Evolutionary conservation across 2,888 invertebrate species (phyloP), one percentile per base, ranked within the genome.

Genomic region (Willowsia nigromaculata): DNA sequence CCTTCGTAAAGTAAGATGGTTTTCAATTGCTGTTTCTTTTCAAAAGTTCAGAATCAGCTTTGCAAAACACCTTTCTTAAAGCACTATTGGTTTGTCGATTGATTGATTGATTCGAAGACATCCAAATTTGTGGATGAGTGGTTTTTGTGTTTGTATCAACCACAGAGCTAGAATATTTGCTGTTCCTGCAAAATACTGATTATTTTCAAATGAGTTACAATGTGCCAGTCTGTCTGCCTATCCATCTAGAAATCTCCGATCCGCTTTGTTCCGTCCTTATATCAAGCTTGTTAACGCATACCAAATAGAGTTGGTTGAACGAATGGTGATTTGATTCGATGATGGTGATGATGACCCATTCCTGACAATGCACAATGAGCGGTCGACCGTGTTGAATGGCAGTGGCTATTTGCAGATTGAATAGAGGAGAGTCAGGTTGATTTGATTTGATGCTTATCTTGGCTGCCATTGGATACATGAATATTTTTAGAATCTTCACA

Each of bases 231-330:
- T 33, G 22, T 68, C 37, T 33, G 65, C 33, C 33, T 33, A 68
- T 68, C 37, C 71, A 43, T 71, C 22, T 43, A 7, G 11, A 43
- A 22, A 71, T 71, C 40, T 71, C 43, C 56, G 56, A 9, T 71
- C 33, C 71, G 78, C 78, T 53, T 78, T 78, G 78, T 78, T 81
- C 59, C 59, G 81, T 59, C 74, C 50, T 74, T 74, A 27, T 30
- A 74, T 74, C 59, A 59, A 40, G 81, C 59, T 81, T 56, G 81
- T 81, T 59, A 81, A 30, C 59, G 33, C 40, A 40, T 18, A 81
- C 59, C 81, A 81, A 59, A 59, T 81, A 81, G 59, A 81, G 81
- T 56, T 81, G 33, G 56, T 27, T 78, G 56, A 78, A 78, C 43
- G 56, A 78, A 78, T 50, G 50, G 27, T 76, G 50, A 76, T 76